phyloP scores from a whole-genome alignment of 1,140 invertebrate species.

The Cydia pomonella region DNA sequence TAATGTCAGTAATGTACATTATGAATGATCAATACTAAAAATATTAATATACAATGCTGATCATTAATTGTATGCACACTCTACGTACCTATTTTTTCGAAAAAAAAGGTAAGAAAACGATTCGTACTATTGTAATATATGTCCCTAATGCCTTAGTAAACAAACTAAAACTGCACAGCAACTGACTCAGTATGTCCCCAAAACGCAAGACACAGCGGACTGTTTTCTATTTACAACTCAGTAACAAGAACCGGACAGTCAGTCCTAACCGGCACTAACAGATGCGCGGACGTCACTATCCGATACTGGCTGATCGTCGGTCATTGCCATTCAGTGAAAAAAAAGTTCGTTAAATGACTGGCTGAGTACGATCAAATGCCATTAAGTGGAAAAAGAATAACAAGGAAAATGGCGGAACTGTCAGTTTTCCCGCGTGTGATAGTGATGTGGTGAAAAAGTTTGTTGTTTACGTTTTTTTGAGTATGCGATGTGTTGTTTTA shows the following conservation, averaged over 20 bases:
- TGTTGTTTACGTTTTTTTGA: not conserved
- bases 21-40: too few relatives aligned
- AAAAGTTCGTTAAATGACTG: not conserved
- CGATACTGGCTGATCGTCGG: not conserved
- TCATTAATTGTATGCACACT: too few relatives aligned
- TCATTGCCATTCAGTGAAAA: slow-evolving; percentile 7
- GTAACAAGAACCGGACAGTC: slow-evolving; percentile 60
- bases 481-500: slow-evolving; percentile 25
- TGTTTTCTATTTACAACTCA: slow-evolving; percentile 58
- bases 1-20: too few relatives aligned
- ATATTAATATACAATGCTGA: too few relatives aligned
- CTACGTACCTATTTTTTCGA: too few relatives aligned
- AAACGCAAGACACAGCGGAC: slow-evolving; percentile 4
- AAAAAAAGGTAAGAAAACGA: too few relatives aligned
- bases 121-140: too few relatives aligned
- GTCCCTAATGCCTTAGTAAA: not conserved
- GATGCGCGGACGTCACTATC: slow-evolving; percentile 44
- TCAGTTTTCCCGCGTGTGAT: slow-evolving; percentile 21
- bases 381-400: not conserved
- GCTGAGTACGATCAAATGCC: not conserved
- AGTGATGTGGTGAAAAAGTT: slow-evolving; percentile 24
- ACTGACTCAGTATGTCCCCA: slow-evolving; percentile 24
- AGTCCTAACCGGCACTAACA: slow-evolving; percentile 41
- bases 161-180: not conserved
- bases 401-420: slow-evolving; percentile 10